These are phyloP conservation scores for Phrynosoma platyrhinos DNA, from an alignment of 2,113 vertebrate genomes.

Conservation along the genomic window DNA sequence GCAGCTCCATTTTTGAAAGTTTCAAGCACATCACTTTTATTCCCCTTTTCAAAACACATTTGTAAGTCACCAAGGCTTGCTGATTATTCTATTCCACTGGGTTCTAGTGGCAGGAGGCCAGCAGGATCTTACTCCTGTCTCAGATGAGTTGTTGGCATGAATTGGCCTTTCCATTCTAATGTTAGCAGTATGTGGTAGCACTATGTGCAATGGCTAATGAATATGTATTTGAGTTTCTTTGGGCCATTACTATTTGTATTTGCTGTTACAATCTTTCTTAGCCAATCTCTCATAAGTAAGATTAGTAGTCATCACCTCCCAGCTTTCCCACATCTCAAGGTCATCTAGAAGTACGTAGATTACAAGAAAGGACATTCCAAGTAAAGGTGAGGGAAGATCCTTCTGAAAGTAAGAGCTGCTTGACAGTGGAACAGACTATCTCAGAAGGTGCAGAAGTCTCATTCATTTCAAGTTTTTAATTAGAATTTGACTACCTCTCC, in stretches of 20 bases:
- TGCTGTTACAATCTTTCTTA: background rate
- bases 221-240: background rate
- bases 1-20: conserved; percentile 63
- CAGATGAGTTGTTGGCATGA: background rate
- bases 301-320: background rate
- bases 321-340: background rate
- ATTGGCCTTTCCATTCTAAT: background rate
- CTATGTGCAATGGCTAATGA: background rate
- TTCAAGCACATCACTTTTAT: conserved; percentile 62
- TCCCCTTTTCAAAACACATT: conserved; percentile 35
- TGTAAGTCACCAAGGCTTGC: background rate
- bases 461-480: no score
- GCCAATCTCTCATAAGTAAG: background rate
- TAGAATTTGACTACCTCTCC: no score
- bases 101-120: background rate
- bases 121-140: background rate
- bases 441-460: no score
- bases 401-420: no score
- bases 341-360: background rate
- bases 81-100: conserved; percentile 21
- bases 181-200: background rate
- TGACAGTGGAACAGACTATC: no score
- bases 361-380: no score
- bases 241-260: background rate
- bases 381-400: no score